These are phyloP conservation scores for Caloenas nicobarica DNA, from an alignment of 2,113 vertebrate genomes.

Conservation along the genomic window DNA sequence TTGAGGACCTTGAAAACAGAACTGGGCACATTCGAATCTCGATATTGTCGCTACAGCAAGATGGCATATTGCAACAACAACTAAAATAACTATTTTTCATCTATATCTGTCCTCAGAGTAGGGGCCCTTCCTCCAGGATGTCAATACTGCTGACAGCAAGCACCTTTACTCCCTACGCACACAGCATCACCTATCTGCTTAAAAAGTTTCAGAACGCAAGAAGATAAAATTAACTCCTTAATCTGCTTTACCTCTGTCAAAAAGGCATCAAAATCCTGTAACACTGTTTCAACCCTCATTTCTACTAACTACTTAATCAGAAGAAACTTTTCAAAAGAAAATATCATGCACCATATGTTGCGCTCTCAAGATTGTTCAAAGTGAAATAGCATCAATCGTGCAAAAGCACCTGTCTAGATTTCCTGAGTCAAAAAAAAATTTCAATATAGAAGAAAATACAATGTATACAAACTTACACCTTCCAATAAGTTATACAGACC, in stretches of 20 bases:
- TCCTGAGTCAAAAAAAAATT: not conserved
- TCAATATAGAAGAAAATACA: not conserved
- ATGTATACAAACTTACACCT: not conserved
- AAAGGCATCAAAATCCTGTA: not conserved
- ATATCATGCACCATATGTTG: not conserved
- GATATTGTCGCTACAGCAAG: not conserved
- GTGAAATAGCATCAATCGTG: not conserved
- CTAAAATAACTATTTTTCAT: not conserved
- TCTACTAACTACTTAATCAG: not conserved
- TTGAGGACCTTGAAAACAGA: not conserved
- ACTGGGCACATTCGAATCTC: not conserved
- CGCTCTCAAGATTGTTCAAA: not conserved
- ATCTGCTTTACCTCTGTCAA: not conserved
- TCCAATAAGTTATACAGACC: not conserved
- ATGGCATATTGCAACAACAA: not conserved
- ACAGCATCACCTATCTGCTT: not conserved
- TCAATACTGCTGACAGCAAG: not conserved
- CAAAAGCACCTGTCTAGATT: not conserved
- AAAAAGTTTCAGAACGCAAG: not conserved
- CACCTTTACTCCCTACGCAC: not conserved
- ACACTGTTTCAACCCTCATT: not conserved
- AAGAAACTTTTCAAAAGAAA: not conserved
- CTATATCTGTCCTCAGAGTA: not conserved
- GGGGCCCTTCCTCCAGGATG: not conserved
- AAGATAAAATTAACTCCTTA: not conserved